phyloP scores from a whole-genome alignment of 2,888 invertebrate species.

The Troilus luridus region DNA sequence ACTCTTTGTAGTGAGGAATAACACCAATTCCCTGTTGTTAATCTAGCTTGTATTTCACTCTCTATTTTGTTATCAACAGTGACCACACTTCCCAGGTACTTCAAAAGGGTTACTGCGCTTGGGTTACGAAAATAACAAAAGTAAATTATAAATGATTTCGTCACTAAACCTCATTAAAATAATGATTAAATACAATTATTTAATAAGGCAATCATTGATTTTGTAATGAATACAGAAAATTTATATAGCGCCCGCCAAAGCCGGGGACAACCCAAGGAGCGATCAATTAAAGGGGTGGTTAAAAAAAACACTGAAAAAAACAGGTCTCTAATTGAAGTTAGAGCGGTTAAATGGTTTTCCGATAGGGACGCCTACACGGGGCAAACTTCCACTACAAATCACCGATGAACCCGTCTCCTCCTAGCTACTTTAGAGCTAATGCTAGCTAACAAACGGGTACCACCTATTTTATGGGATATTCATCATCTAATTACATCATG shows the following conservation, averaged over 20 bases:
- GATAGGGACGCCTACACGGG: background rate
- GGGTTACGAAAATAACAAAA: too few species aligned
- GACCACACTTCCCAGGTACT: too few species aligned
- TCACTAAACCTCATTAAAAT: background rate
- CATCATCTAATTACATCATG: too few species aligned
- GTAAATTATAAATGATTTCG: too few species aligned
- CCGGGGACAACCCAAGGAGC: background rate
- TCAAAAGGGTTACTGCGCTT: too few species aligned
- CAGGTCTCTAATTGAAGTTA: constrained; percentile 13
- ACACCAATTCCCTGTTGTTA: too few species aligned
- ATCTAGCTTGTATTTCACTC: too few species aligned
- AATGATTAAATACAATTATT: background rate
- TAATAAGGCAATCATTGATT: background rate
- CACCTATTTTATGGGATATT: background rate
- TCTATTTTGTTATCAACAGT: too few species aligned
- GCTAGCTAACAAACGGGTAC: background rate
- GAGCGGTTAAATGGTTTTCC: constrained; percentile 33
- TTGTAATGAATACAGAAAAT: background rate
- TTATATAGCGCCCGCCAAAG: background rate
- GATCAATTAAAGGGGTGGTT: background rate
- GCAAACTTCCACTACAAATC: constrained; percentile 25
- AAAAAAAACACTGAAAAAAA: constrained; percentile 14
- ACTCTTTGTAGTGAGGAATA: too few species aligned
- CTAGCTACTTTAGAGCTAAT: background rate
- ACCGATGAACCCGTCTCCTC: background rate